These are phyloP conservation scores for Heliothis peltigera DNA, from an alignment of 2,888 invertebrate genomes.

Conservation along the genomic window DNA sequence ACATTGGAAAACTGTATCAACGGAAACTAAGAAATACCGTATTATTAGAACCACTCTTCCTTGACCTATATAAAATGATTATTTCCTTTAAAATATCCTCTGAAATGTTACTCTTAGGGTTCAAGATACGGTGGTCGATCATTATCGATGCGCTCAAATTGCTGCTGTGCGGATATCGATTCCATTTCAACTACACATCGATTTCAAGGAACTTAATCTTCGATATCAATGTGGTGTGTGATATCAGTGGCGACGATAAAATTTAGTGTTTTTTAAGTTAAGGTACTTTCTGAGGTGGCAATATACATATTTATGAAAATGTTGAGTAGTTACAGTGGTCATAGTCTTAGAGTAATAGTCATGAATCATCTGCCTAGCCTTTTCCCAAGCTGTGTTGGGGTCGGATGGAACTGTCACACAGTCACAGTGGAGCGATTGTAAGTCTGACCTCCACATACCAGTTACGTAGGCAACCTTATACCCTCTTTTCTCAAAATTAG, in stretches of 20 bases:
- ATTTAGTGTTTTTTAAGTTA: slow-evolving; percentile 47
- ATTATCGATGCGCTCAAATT: slow-evolving; percentile 58
- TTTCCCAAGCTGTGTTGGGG: no score
- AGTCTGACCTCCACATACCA: no score
- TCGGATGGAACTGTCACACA: no score
- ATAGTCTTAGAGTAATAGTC: no score
- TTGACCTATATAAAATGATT: slow-evolving; percentile 46
- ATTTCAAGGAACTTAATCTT: slow-evolving; percentile 59
- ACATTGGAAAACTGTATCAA: slow-evolving; percentile 56
- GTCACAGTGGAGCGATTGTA: no score
- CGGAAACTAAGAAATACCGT: slow-evolving; percentile 56
- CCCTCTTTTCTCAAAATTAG: no score
- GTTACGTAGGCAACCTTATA: no score
- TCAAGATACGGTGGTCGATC: slow-evolving; percentile 43
- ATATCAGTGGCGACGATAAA: slow-evolving; percentile 51
- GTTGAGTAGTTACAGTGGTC: no score
- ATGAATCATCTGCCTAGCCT: no score
- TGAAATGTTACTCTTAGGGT: slow-evolving; percentile 22
- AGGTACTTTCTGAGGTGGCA: slow-evolving; percentile 9
- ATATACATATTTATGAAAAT: neutral
- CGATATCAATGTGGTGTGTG: no score
- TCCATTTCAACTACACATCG: slow-evolving; percentile 47
- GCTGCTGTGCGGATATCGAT: slow-evolving; percentile 58
- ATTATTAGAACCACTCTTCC: slow-evolving; percentile 47
- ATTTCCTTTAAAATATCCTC: slow-evolving; percentile 18